These are phyloP conservation scores for Apamea anceps DNA, from an alignment of 2,888 invertebrate species.

Conservation along the genomic window DNA sequence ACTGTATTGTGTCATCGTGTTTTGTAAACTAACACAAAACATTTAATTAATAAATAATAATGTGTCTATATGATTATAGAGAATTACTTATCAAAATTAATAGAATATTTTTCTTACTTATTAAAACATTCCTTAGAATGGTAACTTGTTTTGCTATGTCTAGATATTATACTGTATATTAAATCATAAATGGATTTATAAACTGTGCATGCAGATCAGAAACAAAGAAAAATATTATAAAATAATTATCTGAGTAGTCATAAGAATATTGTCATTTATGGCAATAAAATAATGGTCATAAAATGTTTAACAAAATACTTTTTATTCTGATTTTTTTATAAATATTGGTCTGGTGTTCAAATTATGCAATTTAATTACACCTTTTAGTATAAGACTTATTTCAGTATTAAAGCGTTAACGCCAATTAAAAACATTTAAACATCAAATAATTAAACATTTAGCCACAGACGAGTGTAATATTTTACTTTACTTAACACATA, in stretches of 20 bases:
- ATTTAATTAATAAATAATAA: slow-evolving; percentile 32
- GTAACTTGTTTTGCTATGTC: slow-evolving; percentile 38
- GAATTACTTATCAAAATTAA: slow-evolving; percentile 14
- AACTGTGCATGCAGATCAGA: background rate
- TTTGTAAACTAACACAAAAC: slow-evolving; percentile 29
- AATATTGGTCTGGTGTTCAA: slow-evolving; percentile 16
- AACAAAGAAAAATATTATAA: background rate
- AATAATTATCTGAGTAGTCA: background rate
- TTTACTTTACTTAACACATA: slow-evolving; percentile 9
- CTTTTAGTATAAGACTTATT: background rate
- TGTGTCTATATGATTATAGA: slow-evolving; percentile 9
- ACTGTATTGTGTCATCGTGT: slow-evolving; percentile 2
- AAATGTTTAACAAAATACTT: background rate
- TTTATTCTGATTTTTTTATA: background rate
- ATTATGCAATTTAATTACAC: slow-evolving; percentile 9
- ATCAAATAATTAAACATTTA: slow-evolving; percentile 4
- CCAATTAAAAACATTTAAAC: slow-evolving; percentile 6
- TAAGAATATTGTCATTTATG: slow-evolving; percentile 25
- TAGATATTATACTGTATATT: slow-evolving; percentile 4
- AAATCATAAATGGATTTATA: slow-evolving; percentile 5
- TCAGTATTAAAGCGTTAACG: background rate
- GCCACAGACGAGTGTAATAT: slow-evolving; percentile 4
- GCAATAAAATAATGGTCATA: background rate
- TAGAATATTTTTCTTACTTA: slow-evolving; percentile 13
- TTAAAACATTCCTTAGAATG: slow-evolving; percentile 32